These are phyloP conservation scores for Drosophila quasianomalipes DNA, from an alignment of 2,888 invertebrate genomes.

Conservation along the genomic window DNA sequence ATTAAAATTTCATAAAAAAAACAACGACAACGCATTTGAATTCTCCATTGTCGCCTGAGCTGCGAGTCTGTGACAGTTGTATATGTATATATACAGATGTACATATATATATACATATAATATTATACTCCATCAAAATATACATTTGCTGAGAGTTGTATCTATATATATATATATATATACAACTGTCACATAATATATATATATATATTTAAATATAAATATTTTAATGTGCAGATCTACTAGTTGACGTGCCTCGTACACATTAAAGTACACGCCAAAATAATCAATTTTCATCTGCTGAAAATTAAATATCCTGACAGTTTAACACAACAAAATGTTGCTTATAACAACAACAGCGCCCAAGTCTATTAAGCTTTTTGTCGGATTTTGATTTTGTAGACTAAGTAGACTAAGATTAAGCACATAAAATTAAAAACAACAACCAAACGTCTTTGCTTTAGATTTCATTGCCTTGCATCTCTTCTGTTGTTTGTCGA, in stretches of 20 bases:
- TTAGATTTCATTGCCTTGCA: neutral
- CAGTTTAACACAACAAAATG: neutral
- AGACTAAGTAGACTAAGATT: neutral
- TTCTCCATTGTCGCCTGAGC: constrained; percentile 63
- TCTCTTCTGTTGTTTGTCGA: neutral
- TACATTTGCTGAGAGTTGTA: too few species aligned
- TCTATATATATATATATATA: neutral
- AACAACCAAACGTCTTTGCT: neutral
- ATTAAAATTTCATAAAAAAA: constrained; percentile 78
- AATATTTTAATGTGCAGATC: constrained; percentile 30
- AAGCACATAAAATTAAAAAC: neutral
- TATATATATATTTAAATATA: neutral
- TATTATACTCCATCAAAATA: neutral
- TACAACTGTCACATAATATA: neutral
- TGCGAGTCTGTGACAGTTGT: constrained; percentile 57
- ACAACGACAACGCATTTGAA: constrained; percentile 63
- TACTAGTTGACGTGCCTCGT: constrained; percentile 31
- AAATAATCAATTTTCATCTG: neutral
- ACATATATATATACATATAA: neutral
- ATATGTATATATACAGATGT: constrained; percentile 1
- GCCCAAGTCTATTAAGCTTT: neutral
- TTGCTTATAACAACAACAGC: neutral
- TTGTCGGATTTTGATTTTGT: neutral
- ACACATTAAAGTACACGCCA: constrained; percentile 30
- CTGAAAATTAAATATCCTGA: neutral